phyloP scores from a whole-genome alignment of 92 coral and sea anemone genomes.

The Porites cylindrica region DNA sequence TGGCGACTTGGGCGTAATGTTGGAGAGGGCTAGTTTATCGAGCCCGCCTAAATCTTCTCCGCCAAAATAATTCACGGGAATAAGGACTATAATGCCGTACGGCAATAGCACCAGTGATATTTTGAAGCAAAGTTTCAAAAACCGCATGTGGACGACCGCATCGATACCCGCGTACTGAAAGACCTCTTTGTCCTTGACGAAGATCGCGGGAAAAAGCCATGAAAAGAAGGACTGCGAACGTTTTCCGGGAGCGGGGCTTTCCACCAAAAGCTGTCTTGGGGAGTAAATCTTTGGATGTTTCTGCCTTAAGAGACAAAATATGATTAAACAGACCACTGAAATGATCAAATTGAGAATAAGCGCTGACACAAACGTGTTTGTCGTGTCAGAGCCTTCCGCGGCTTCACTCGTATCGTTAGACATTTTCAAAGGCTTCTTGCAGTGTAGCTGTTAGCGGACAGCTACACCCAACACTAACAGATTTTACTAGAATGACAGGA shows the following conservation, averaged over 20 bases:
- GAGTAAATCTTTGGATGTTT: constrained; percentile 80
- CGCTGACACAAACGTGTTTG: constrained; percentile 75
- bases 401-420: neutral
- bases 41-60: constrained; percentile 70
- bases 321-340: constrained; percentile 59
- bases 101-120: constrained; percentile 86
- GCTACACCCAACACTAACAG: constrained; percentile 27
- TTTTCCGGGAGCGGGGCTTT: constrained; percentile 74
- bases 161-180: constrained; percentile 93
- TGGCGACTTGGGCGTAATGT: constrained; percentile 64
- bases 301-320: constrained; percentile 82
- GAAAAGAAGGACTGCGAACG: constrained; percentile 79
- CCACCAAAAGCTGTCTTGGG: constrained; percentile 88
- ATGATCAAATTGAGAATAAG: constrained; percentile 77
- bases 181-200: constrained; percentile 83
- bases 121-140: constrained; percentile 81
- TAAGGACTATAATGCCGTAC: constrained; percentile 82
- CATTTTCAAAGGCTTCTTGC: neutral
- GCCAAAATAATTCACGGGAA: constrained; percentile 91
- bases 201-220: constrained; percentile 92
- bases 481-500: neutral
- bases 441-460: neutral
- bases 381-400: constrained; percentile 46
- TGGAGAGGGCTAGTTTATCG: constrained; percentile 82
- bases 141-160: constrained; percentile 87